Conservation (phyloP, 2,113 vertebrate genomes). For the Indicator maculatus region DNA sequence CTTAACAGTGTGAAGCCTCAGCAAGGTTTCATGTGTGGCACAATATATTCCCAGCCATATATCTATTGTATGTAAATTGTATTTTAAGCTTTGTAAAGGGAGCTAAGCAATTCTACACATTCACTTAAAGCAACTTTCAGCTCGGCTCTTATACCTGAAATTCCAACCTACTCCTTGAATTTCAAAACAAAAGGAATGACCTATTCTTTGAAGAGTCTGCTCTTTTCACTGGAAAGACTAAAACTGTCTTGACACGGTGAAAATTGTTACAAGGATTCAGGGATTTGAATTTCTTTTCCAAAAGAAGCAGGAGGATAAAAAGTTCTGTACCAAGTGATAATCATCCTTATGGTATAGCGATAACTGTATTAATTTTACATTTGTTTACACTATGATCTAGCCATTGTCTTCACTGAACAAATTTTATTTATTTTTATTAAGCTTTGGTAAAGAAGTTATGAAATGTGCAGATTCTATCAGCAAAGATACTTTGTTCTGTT, state of each 20-base stretch:
- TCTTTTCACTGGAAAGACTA: not conserved
- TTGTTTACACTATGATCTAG: not conserved
- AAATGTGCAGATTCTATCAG: not conserved
- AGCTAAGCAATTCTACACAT: not conserved
- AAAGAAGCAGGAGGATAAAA: not conserved
- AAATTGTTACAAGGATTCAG: not conserved
- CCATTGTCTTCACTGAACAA: not conserved
- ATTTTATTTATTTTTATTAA: not conserved
- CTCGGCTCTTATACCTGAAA: not conserved
- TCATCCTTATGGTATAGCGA: not conserved
- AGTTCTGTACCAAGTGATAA: not conserved
- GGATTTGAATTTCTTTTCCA: not conserved
- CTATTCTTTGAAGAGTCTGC: not conserved
- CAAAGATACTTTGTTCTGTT: not conserved
- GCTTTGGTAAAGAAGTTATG: not conserved
- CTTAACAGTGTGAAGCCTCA: not conserved
- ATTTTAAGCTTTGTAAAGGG: not conserved
- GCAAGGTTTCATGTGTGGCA: not conserved
- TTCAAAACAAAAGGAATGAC: not conserved
- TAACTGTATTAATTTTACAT: not conserved
- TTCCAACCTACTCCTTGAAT: not conserved
- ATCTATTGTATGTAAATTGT: not conserved
- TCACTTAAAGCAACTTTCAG: not conserved
- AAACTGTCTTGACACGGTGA: not conserved
- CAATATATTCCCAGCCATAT: not conserved